Percentiles rank a stretch among this genome's conserved stretches.
phyloP scores from a whole-genome alignment of 1,140 invertebrate genomes.

The Drosophila nannoptera region DNA sequence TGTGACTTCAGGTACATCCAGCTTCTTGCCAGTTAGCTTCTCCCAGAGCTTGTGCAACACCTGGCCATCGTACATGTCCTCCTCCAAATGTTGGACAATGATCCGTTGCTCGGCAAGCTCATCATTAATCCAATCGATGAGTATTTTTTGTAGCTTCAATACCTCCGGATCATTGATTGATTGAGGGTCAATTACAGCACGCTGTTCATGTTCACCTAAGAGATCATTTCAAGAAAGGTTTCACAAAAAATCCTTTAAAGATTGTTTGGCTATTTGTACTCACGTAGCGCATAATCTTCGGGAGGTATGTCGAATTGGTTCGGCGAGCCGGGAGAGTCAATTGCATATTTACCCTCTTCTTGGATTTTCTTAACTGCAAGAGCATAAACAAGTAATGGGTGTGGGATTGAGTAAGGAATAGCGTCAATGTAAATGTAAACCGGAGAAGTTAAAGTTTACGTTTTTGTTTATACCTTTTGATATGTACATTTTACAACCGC shows the following conservation, averaged over 20 bases:
- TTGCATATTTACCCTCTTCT: conserved; percentile 97
- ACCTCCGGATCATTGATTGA: conserved; percentile 93
- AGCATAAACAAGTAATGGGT: neutral
- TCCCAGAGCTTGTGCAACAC: conserved; percentile 95
- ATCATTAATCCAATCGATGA: conserved; percentile 99
- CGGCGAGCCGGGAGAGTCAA: conserved; percentile 95
- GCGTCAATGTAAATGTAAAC: conserved; percentile 28
- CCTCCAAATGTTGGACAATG: conserved; percentile 97
- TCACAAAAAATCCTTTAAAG: neutral
- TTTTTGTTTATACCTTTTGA: no score
- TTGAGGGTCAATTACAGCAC: conserved; percentile 95
- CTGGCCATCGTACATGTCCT: conserved; percentile 99
- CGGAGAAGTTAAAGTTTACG: conserved; percentile 11
- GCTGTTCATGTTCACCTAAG: conserved; percentile 95
- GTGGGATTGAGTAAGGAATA: conserved; percentile 11
- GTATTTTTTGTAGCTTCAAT: conserved; percentile 89
- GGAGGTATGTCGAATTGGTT: conserved; percentile 91
- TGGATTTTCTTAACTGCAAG: conserved; percentile 93
- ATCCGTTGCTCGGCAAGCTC: conserved; percentile 97
- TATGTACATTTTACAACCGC: no score
- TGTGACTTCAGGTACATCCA: conserved; percentile 98
- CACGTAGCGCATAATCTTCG: conserved; percentile 94
- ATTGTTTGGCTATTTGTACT: conserved; percentile 55
- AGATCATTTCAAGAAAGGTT: neutral
- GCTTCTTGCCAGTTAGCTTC: conserved; percentile 92